phyloP scores from a whole-genome alignment of 2,888 invertebrate species.

The Alitta virens region DNA sequence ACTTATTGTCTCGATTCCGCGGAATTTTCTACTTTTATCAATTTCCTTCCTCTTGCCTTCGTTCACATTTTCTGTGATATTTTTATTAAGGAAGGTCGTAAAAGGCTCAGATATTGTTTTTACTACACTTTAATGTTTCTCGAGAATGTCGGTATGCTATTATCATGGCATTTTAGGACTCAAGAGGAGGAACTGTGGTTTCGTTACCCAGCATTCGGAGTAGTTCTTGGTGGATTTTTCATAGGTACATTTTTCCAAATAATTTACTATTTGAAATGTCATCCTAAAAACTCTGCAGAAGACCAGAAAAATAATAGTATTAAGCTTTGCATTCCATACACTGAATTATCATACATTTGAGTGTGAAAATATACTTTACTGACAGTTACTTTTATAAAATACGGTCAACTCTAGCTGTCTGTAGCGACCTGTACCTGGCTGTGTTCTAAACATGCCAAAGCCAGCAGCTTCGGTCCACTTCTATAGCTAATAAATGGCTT shows the following conservation, averaged over 20 bases:
- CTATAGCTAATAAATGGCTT: too few species aligned
- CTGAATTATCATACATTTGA: neutral
- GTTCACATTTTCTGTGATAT: constrained; percentile 56
- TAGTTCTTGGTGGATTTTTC: constrained; percentile 24
- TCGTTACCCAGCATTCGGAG: constrained; percentile 16
- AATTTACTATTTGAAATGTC: constrained; percentile 23
- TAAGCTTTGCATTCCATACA: neutral
- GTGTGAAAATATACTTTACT: too few species aligned
- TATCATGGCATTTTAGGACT: constrained; percentile 54
- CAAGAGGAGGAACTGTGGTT: constrained; percentile 19
- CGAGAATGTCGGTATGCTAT: constrained; percentile 50
- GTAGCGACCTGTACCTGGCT: too few species aligned
- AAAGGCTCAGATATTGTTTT: constrained; percentile 46
- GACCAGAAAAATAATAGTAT: neutral
- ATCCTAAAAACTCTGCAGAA: constrained; percentile 24
- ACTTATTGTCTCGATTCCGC: constrained; percentile 66
- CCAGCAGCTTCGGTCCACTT: too few species aligned
- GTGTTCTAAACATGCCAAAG: too few species aligned
- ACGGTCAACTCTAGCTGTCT: too few species aligned
- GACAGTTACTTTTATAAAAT: too few species aligned
- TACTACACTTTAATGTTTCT: constrained; percentile 49
- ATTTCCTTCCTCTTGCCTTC: constrained; percentile 54
- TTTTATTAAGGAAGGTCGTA: constrained; percentile 48
- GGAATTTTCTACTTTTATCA: constrained; percentile 68
- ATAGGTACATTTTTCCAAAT: constrained; percentile 28